Percentiles rank a stretch among this genome's conserved stretches.
These are phyloP conservation scores for Esperia sulphurella DNA, from an alignment of 2,888 invertebrate species.

Conservation along the genomic window DNA sequence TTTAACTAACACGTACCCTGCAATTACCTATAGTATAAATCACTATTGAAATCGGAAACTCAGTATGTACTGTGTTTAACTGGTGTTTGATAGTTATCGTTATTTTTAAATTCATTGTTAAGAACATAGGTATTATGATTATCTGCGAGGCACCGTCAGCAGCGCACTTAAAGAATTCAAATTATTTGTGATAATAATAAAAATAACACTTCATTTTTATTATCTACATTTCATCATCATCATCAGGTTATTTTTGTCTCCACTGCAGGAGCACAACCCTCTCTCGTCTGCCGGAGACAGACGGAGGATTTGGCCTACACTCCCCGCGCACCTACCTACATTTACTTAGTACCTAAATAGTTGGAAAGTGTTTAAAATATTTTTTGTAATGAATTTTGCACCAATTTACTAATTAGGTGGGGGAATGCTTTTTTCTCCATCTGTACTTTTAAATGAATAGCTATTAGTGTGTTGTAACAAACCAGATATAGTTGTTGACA, in stretches of 20 bases:
- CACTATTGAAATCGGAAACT: conserved; percentile 36
- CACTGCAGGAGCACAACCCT: too few species aligned
- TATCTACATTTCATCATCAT: too few species aligned
- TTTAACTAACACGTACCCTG: conserved; percentile 29
- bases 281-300: too few species aligned
- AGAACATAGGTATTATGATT: background rate
- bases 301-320: too few species aligned
- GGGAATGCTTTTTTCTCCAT: conserved; percentile 6
- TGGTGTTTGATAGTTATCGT: conserved; percentile 17
- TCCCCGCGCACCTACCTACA: too few species aligned
- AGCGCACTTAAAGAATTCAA: background rate
- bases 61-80: conserved; percentile 22
- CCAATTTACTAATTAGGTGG: too few species aligned
- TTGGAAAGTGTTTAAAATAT: too few species aligned
- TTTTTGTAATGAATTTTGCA: too few species aligned
- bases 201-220: too few species aligned
- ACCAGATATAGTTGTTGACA: conserved; percentile 67
- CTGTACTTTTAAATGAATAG: conserved; percentile 18
- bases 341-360: too few species aligned
- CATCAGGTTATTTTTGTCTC: too few species aligned
- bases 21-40: conserved; percentile 38
- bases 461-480: conserved; percentile 47
- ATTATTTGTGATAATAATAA: background rate
- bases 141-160: background rate
- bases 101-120: background rate